A percentile compares a stretch with the other conserved stretches of the same genome.
Conservation (phyloP, 2,888 invertebrate species). For the Spicauda simplicius region DNA sequence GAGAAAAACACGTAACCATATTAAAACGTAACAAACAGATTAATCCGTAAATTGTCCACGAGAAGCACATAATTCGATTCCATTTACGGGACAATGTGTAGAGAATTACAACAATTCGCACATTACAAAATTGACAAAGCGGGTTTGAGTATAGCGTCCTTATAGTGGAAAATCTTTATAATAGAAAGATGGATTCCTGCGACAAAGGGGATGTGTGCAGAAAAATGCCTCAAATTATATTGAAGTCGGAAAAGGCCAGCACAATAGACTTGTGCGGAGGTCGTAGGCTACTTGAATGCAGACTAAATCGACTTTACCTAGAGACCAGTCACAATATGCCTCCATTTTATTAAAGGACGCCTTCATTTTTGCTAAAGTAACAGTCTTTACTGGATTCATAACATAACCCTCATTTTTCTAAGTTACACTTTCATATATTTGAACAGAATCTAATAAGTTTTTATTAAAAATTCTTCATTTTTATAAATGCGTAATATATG, state of each 20-base stretch:
- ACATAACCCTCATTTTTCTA: constrained; percentile 14
- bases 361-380: constrained; percentile 48
- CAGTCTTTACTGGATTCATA: constrained; percentile 11
- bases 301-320: constrained; percentile 64
- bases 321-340: constrained; percentile 60
- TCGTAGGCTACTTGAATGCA: constrained; percentile 60
- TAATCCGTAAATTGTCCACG: no score
- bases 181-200: constrained; percentile 48
- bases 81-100: constrained; percentile 19
- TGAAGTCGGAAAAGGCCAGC: constrained; percentile 65
- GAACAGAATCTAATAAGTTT: constrained; percentile 5
- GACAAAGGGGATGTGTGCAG: constrained; percentile 54
- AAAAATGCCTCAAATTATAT: constrained; percentile 70
- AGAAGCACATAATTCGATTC: constrained; percentile 13
- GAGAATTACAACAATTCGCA: constrained; percentile 26
- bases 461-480: constrained; percentile 8
- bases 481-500: not conserved
- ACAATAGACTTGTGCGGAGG: constrained; percentile 63
- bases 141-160: constrained; percentile 23
- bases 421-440: constrained; percentile 9
- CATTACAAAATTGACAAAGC: constrained; percentile 24
- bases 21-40: no score
- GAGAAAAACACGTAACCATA: no score
- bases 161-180: constrained; percentile 41
- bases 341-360: constrained; percentile 61